Evolutionary conservation across 2,888 invertebrate genomes (phyloP).

Genomic region (Coleophora deauratella): DNA sequence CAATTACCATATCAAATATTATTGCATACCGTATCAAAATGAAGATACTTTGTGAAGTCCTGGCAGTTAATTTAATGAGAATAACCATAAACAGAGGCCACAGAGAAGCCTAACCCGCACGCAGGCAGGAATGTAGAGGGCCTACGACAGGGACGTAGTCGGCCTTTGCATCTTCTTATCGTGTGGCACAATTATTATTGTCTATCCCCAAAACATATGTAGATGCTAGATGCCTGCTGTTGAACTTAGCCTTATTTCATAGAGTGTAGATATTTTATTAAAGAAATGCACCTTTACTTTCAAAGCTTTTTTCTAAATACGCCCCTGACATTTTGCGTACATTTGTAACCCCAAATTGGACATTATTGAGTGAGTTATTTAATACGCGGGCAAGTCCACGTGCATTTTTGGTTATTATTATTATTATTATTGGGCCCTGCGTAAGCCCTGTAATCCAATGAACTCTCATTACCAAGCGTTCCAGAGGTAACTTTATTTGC

Average conservation of each 20-base stretch:
- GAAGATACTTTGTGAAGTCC: slow-evolving; percentile 19
- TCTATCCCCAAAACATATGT: too few relatives aligned
- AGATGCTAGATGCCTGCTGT: too few relatives aligned
- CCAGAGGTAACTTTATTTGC: slow-evolving; percentile 63
- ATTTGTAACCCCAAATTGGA: slow-evolving; percentile 44
- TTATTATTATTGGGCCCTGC: slow-evolving; percentile 63
- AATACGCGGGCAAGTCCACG: slow-evolving; percentile 51
- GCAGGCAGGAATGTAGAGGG: slow-evolving; percentile 9
- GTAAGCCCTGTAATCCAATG: slow-evolving; percentile 66
- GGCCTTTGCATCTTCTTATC: too few relatives aligned
- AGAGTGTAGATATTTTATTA: too few relatives aligned
- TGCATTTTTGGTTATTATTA: slow-evolving; percentile 65
- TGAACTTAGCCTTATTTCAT: too few relatives aligned
- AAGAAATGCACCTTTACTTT: too few relatives aligned
- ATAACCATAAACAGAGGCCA: slow-evolving; percentile 51
- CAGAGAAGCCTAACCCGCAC: slow-evolving; percentile 25
- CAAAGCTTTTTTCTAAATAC: neutral
- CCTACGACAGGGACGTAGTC: neutral
- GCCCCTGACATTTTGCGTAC: too few relatives aligned
- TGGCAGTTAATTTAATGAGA: slow-evolving; percentile 58
- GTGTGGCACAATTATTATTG: neutral
- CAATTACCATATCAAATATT: too few relatives aligned
- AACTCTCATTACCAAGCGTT: slow-evolving; percentile 66
- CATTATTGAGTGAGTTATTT: slow-evolving; percentile 71
- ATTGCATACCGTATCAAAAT: too few relatives aligned